Conservation (phyloP, 2,888 invertebrate genomes). For the Encarsia formosa region DNA sequence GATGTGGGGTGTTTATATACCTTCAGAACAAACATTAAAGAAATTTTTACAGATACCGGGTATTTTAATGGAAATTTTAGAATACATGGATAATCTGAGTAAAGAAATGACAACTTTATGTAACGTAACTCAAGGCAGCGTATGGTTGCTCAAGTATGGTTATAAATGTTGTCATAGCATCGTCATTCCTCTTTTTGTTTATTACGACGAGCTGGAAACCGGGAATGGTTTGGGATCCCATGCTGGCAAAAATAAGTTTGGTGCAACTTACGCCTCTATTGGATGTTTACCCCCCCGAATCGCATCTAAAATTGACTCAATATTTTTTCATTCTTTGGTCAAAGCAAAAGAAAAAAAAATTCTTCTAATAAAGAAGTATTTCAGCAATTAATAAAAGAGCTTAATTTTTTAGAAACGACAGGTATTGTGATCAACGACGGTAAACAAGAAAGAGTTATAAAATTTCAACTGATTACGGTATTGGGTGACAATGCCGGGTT, state of each 20-base stretch:
- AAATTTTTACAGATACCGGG: no score
- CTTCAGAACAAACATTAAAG: no score
- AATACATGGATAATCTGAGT: no score
- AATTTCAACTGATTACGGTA: slow-evolving; percentile 10
- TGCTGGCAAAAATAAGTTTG: slow-evolving; percentile 23
- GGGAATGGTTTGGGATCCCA: slow-evolving; percentile 27
- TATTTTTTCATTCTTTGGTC: not conserved
- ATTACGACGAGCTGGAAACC: slow-evolving; percentile 28
- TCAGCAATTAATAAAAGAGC: no score
- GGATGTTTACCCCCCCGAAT: slow-evolving; percentile 9
- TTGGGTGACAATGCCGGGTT: slow-evolving; percentile 1
- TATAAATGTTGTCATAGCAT: slow-evolving; percentile 2
- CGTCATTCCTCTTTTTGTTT: slow-evolving; percentile 26
- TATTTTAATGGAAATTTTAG: no score
- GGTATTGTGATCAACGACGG: no score
- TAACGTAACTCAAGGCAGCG: slow-evolving; percentile 26
- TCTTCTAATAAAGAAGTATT: no score
- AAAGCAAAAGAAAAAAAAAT: no score
- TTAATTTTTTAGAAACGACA: no score
- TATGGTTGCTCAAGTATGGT: slow-evolving; percentile 19
- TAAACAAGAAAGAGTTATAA: no score
- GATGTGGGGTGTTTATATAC: no score
- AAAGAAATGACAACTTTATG: no score
- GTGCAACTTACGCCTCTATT: slow-evolving; percentile 23
- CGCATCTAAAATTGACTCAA: not conserved